Evolutionary conservation across 1,140 invertebrate genomes (phyloP).

Genomic region (Dendroctonus ponderosae): DNA sequence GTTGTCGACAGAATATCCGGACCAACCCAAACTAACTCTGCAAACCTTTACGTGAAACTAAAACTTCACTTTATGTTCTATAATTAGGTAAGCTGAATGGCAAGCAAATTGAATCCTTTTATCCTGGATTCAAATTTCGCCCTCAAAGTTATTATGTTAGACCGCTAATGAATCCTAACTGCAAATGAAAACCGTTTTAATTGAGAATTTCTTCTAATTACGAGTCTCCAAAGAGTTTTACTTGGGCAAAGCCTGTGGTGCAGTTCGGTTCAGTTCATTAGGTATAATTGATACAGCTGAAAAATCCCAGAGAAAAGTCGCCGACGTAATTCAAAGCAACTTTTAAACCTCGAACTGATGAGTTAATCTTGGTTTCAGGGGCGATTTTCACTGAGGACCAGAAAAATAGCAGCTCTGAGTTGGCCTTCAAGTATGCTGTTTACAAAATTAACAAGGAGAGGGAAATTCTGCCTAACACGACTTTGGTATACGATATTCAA

Average conservation of each 20-base stretch:
- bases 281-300: conserved; percentile 11
- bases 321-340: background rate
- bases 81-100: too few species aligned
- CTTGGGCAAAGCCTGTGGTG: too few species aligned
- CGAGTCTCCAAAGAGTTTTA: background rate
- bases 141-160: background rate
- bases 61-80: too few species aligned
- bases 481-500: conserved; percentile 86
- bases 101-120: background rate
- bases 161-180: conserved; percentile 21
- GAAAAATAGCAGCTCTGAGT: conserved; percentile 76
- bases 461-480: conserved; percentile 77
- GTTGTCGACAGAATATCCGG: too few species aligned
- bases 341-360: background rate
- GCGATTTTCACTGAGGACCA: conserved; percentile 90
- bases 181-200: conserved; percentile 15
- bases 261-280: conserved; percentile 8
- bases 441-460: conserved; percentile 88
- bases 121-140: background rate
- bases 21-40: too few species aligned
- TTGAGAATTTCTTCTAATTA: conserved; percentile 13
- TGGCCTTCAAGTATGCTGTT: conserved; percentile 91
- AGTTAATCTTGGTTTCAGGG: conserved; percentile 61
- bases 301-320: background rate
- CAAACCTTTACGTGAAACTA: too few species aligned